Evolutionary conservation across 2,113 vertebrate species (phyloP).

Genomic region (Coturnix japonica): DNA sequence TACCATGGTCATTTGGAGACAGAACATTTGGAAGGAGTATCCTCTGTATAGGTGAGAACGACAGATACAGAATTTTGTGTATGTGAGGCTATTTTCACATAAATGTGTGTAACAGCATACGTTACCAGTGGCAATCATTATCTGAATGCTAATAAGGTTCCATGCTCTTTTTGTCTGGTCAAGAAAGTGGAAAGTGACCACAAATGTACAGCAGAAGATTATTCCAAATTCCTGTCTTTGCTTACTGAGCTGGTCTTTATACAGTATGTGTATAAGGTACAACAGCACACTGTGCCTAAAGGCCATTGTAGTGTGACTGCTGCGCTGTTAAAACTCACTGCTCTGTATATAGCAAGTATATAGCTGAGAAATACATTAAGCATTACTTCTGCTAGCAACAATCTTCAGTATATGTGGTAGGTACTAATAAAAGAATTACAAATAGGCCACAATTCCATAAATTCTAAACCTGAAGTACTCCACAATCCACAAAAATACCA

Average conservation of each 20-base stretch:
- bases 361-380: neutral
- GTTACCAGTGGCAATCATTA: neutral
- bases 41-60: neutral
- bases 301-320: neutral
- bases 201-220: neutral
- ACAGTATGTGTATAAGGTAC: neutral
- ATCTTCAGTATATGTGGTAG: neutral
- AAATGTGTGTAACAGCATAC: neutral
- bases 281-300: neutral
- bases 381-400: neutral
- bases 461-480: neutral
- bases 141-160: constrained; percentile 2
- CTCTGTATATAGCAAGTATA: neutral
- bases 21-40: neutral
- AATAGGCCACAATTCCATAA: neutral
- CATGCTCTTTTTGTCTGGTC: constrained; percentile 35
- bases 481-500: neutral
- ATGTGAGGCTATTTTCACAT: neutral
- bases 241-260: neutral
- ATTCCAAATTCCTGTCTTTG: neutral
- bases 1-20: neutral
- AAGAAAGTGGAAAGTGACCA: constrained; percentile 28
- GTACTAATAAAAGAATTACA: neutral
- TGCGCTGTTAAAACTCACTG: neutral
- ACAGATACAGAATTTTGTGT: neutral